Evolutionary conservation across 2,113 vertebrate genomes (phyloP).

Genomic region (Okapia johnstoni): DNA sequence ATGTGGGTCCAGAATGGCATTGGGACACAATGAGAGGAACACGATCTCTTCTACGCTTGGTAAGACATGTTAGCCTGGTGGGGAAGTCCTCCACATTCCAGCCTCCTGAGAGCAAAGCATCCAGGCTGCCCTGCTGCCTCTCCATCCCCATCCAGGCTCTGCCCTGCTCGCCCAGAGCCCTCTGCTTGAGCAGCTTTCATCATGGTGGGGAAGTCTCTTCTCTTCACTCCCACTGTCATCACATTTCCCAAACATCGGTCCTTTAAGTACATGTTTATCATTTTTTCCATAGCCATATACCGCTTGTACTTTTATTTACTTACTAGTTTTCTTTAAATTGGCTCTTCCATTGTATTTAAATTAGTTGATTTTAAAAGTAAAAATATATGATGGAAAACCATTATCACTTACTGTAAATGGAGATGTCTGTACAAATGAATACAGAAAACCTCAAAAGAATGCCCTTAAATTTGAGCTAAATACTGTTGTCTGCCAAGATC

Average conservation of each 20-base stretch:
- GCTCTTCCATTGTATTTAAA: not conserved
- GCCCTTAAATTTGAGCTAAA: not conserved
- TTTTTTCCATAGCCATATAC: not conserved
- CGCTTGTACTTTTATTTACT: not conserved
- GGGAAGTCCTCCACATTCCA: not conserved
- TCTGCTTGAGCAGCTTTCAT: not conserved
- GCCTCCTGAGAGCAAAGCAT: not conserved
- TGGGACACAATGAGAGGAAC: not conserved
- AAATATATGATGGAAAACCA: not conserved
- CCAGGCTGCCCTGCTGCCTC: not conserved
- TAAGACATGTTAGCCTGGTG: not conserved
- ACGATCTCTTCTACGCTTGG: not conserved
- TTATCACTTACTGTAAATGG: not conserved
- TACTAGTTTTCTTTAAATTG: not conserved
- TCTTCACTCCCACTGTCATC: not conserved
- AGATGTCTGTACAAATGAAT: not conserved
- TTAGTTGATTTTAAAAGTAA: not conserved
- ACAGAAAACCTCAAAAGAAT: not conserved
- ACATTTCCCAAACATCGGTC: not conserved
- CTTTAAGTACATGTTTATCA: not conserved
- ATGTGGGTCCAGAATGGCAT: rapidly evolving
- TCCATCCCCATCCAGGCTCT: rapidly evolving
- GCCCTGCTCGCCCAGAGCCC: not conserved
- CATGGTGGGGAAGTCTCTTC: rapidly evolving
- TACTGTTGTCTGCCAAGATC: not conserved